Evolutionary conservation across 2,797 vertebrate species (phyloP).

Genomic region (Alca torda): DNA sequence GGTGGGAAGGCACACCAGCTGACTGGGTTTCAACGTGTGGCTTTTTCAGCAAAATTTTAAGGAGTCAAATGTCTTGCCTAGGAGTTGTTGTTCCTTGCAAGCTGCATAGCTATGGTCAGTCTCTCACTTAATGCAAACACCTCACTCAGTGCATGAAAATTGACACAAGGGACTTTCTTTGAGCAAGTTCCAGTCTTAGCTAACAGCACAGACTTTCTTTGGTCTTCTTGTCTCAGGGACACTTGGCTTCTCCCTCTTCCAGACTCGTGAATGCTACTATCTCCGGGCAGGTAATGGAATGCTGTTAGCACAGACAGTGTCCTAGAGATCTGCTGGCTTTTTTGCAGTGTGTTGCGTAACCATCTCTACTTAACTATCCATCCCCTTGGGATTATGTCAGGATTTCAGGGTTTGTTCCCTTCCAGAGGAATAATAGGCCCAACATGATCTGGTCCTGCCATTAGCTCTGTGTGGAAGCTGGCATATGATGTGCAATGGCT

Average conservation of each 20-base stretch:
- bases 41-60: conserved; percentile 58
- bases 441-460: background rate
- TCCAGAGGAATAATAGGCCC: background rate
- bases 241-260: background rate
- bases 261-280: background rate
- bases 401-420: background rate
- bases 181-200: background rate
- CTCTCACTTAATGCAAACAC: background rate
- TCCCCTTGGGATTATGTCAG: background rate
- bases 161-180: background rate
- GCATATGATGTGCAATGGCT: background rate
- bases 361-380: background rate
- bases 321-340: background rate
- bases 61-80: conserved; percentile 16
- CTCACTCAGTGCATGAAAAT: background rate
- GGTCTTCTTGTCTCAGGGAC: background rate
- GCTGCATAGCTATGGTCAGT: background rate
- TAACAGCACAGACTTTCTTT: background rate
- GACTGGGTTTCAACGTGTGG: background rate
- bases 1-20: conserved; percentile 41
- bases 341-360: background rate
- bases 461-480: background rate
- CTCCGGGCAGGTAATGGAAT: background rate
- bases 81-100: background rate
- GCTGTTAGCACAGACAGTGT: background rate